Evolutionary conservation across 2,888 invertebrate genomes (phyloP), one percentile per base, ranked within the genome.

Genomic region (Monoplex corrugatus): DNA sequence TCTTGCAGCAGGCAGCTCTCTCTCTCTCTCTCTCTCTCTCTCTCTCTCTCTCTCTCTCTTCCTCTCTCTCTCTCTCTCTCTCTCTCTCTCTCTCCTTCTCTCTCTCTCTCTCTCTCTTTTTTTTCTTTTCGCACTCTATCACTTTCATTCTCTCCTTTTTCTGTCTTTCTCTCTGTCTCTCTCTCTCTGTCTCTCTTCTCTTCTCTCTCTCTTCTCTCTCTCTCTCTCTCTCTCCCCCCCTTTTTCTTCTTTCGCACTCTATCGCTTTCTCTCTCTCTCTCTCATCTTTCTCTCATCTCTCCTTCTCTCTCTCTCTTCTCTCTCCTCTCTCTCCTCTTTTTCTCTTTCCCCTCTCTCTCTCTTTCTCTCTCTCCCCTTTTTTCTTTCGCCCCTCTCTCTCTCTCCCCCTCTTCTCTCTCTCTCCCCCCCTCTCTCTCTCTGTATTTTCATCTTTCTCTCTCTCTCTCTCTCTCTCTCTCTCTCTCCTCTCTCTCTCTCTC

Each of bases 381-480:
- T 35, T 32, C 32, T 16, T 16, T 16, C 16, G 32, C 35, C 72
- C 35, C 72, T 72, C 72, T 72, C 72, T 72, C 72, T 72, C 72
- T 32, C 35, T 35, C 35, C 16, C 35, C 16, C 35, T 35, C 35
- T 16, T 32, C 32, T 72, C 3, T 19, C 32, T 32, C 16, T 72
- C 72, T 86, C 28, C 35, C 57, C n/a, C 86, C 50, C 63, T 45
- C 40, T 57, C 38, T 28, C 63, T 86, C 40, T 63, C 63, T 57
- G 50, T n/a, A 45, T 63, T 38, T 86, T 57, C 50, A 45, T 57
- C 57, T 86, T 38, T 32, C 63, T 86, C 63, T 86, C 63, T 63
- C 63, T 32, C 50, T n/a, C 63, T 63, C 50, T 86, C 86, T 57
- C 50, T n/a, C 50, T 86, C 57, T 86, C 50, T 86, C 63, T 86